Evolutionary conservation across 1,140 invertebrate genomes (phyloP), one percentile per base, ranked within the genome.

Genomic region (Riptortus pedestris): DNA sequence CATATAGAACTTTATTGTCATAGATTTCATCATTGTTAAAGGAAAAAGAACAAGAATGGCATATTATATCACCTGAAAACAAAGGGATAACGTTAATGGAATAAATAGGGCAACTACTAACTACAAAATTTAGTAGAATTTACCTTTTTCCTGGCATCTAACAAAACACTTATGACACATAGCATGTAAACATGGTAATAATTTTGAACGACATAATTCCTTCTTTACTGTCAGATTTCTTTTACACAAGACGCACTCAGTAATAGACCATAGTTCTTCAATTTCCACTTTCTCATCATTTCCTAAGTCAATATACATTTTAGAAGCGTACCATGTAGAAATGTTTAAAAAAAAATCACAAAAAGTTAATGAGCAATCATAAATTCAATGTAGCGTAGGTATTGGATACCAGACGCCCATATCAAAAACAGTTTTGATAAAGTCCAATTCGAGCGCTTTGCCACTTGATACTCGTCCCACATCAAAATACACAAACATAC

Each of bases 1-100:
- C 51, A 2, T 14, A 18, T 24, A 55, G 24, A 55, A 55, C 51
- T 55, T 55, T 55, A 24, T 55, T 55, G 16, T 55, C 51, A 55
- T 20, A 7, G 2, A 55, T 24, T 24, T 55, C 24, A 24, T 55
- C 24, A 4, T 26, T 26, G 2, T 22, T 26, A 26, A 24, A 55
- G 24, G 20, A 26, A 26, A 55, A 55, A 24, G 18, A 24, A 18
- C 51, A 55, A 55, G 14, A 14, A 24, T 5, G 20, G 12, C 51
- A 55, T 26, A 24, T 14, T 24, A 24, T 55, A 0, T 55, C 24
- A 22, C 5, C 51, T 55, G 18, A 7, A 55, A 55, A 24, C 16
- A 27, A 24, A 26, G 26, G 24, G 26, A 24, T 18, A 55, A 22
- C 1, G n/a, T 38, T 38, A 55, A 26, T 52, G 2, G 24, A 52